Evolutionary conservation across 2,888 invertebrate species (phyloP).

Genomic region (Nebria salina): DNA sequence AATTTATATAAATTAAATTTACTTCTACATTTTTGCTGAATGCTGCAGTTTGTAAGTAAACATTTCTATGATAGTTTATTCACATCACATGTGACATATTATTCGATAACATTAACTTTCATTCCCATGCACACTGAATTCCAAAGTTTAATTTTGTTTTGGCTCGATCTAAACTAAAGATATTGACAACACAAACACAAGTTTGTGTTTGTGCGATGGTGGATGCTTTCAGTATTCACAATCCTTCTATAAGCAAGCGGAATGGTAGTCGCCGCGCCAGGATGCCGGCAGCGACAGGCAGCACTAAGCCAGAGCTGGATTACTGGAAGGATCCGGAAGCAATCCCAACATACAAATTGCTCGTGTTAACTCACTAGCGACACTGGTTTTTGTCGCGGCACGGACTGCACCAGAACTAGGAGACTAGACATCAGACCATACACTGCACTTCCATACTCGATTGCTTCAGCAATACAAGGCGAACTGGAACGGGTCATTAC

Average conservation of each 20-base stretch:
- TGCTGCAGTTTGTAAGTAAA: background rate
- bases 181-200: conserved; percentile 39
- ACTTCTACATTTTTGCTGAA: background rate
- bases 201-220: conserved; percentile 5
- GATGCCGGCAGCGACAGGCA: background rate
- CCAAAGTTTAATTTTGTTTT: conserved; percentile 33
- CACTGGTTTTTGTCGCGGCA: conserved; percentile 45
- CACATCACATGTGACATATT: conserved; percentile 11
- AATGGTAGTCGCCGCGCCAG: background rate
- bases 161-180: background rate
- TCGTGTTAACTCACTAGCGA: conserved; percentile 45
- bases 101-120: conserved; percentile 23
- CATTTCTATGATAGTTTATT: background rate
- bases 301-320: conserved; percentile 40
- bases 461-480: conserved; percentile 16
- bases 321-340: conserved; percentile 42
- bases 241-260: background rate
- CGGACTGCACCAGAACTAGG: conserved; percentile 9
- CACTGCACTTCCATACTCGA: conserved; percentile 9
- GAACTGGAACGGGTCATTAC: conserved; percentile 34
- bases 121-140: conserved; percentile 27
- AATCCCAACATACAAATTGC: conserved; percentile 48
- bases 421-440: background rate
- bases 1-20: background rate
- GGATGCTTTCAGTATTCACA: background rate